Evolutionary conservation across 1,140 invertebrate species (phyloP), one percentile per base, ranked within the genome.

Genomic region (Drosophila tropicalis): DNA sequence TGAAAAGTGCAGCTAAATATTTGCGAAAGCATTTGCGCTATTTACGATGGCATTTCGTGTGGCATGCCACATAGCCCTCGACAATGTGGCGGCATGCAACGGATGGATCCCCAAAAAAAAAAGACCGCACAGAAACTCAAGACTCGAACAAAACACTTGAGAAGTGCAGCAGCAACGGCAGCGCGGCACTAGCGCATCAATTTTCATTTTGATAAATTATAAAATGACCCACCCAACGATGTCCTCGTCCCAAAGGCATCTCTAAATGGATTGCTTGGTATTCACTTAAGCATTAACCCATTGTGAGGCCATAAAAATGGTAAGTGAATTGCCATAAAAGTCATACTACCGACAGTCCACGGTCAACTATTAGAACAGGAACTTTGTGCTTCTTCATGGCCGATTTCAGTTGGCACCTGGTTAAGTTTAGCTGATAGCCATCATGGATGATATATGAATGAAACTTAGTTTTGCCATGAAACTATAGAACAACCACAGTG

Each of bases 151-250:
- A 51, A 51, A 51, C 17, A 51, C 44, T 51, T 19, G 44, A 22
- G 44, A 9, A 22, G 7, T 17, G 44, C 61, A 5, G 10, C 22
- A 64, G 3, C 2, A 36, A 56, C 15, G 19, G 58, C 5, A 17
- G 51, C 47, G 60, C 47, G 34, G 58, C 13, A 69, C 47, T 51
- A 60, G 70, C 70, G 75, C 83, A 87, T 87, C 83, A 89, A 87
- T 87, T 87, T 83, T 89, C 83, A 87, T 87, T 87, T 89, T 87
- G 83, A 87, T 87, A 87, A 89, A 87, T 87, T 87, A 89, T 89
- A 80, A 89, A 89, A 89, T 82, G 72, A 67, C 83, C 69, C 67
- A 58, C 61, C 68, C 72, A 70, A 65, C 64, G 40, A 58, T 70
- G 78, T 61, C 67, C 62, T 47, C 67, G 19, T 39, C 67, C 63